Conservation (phyloP, 2,113 vertebrate genomes). For the Herpetotheres cachinnans region DNA sequence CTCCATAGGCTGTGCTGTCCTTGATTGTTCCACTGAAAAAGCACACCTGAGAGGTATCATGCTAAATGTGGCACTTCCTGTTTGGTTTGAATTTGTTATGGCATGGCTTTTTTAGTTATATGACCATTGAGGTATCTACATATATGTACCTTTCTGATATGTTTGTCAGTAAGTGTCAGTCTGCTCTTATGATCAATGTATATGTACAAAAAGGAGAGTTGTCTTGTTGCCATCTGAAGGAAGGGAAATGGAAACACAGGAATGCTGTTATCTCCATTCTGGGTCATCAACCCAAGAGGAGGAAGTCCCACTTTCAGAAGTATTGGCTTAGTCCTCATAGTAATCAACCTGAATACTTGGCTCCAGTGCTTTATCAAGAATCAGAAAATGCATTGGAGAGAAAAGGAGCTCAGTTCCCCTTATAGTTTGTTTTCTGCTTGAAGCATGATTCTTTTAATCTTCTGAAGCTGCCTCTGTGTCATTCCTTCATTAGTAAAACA, state of each 20-base stretch:
- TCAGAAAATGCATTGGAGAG: not conserved
- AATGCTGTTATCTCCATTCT: not conserved
- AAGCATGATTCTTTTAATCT: not conserved
- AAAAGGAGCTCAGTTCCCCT: not conserved
- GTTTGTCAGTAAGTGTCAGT: not conserved
- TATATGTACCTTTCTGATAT: not conserved
- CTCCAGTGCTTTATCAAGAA: not conserved
- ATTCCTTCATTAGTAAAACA: not conserved
- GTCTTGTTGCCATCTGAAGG: not conserved
- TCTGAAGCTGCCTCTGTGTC: not conserved
- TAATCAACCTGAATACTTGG: not conserved
- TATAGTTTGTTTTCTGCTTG: not conserved
- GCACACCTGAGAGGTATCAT: not conserved
- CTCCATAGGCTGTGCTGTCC: not conserved
- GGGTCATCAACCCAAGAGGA: not conserved
- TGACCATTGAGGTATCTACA: not conserved
- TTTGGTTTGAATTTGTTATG: not conserved
- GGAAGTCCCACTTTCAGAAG: not conserved
- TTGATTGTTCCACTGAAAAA: not conserved
- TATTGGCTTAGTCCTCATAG: not conserved
- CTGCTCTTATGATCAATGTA: not conserved
- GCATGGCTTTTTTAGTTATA: not conserved
- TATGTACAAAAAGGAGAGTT: not conserved
- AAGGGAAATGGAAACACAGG: not conserved
- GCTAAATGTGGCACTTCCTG: not conserved